These are phyloP conservation scores for Falco naumanni DNA, from an alignment of 2,797 vertebrate species.

Conservation along the genomic window DNA sequence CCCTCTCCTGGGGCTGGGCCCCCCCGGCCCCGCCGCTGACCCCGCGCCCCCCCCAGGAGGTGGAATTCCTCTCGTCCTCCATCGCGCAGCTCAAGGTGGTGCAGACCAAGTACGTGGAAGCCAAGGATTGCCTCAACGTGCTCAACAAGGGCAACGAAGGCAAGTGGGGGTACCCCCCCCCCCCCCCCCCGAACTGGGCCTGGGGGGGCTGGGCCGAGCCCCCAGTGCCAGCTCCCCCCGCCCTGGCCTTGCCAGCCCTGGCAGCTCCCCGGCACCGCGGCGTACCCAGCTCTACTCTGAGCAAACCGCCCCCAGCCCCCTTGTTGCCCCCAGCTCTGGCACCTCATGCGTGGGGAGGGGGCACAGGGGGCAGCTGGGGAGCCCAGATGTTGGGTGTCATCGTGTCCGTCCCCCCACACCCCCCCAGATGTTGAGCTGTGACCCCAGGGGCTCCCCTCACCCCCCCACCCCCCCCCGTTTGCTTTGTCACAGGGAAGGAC, in stretches of 20 bases:
- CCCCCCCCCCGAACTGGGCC: no score
- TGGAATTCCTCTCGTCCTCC: conserved; percentile 92
- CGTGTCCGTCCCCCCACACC: no score
- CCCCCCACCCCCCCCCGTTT: neutral
- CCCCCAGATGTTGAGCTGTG: no score
- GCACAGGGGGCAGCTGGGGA: no score
- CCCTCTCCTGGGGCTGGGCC: no score
- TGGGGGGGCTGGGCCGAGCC: no score
- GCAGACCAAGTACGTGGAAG: conserved; percentile 94
- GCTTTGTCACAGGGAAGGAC: conserved; percentile 85
- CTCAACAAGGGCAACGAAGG: conserved; percentile 89
- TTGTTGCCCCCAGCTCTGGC: no score
- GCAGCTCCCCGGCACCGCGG: no score
- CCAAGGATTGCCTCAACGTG: conserved; percentile 91
- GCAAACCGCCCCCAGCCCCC: neutral
- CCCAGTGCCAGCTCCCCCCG: neutral
- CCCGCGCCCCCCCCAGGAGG: conserved; percentile 78
- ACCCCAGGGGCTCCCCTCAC: no score
- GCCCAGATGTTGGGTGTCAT: no score
- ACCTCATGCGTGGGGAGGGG: no score
- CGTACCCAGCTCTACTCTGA: neutral
- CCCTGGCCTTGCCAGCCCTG: neutral
- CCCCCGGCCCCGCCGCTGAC: no score
- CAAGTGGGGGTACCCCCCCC: conserved; percentile 14
- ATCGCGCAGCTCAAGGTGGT: conserved; percentile 93